Base-by-base conservation (phyloP, 2,113 vertebrate species). In the Vulpes lagopus region DNA sequence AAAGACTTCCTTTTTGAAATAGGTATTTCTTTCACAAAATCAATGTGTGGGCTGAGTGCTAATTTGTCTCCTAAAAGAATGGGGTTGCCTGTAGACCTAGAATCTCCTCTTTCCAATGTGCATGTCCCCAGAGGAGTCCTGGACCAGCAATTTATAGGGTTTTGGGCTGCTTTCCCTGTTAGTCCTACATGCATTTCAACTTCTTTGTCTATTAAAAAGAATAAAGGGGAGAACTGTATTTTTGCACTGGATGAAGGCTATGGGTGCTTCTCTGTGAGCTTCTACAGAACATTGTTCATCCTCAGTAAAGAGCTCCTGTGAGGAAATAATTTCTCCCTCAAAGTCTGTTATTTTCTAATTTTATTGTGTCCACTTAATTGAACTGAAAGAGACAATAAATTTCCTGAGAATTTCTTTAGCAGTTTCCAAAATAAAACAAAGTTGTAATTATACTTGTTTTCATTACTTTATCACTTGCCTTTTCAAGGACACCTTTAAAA, bases 351-450 rank as follows among this genome's bases (percentile, higher is more conserved):
- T 60, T 62, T 94, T 88, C n/a, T 76, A 22, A 84, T 71, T 69
- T 71, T 89, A 89, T 96, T 80, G 59, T 49, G 30, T 88, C 69
- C 87, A 95, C 97, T 88, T 94, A 64, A 88, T 60, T 95, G 84
- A 96, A 74, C 43, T 57, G 49, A 80, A 90, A 81, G 60, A 83
- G 25, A 93, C 55, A 82, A 5, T 49, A 65, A 35, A 69, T 79
- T 32, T 49, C 38, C 27, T 69, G 35, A 93, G 55, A 85, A 83
- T 57, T 86, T 94, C 76, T 93, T 69, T 82, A 91, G 65, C 8
- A 71, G 30, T 57, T 92, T 95, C 53, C 82, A 65, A 96, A 95
- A 83, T 95, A 62, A 93, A 91, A 93, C 79, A 49, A 87, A 19
- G 35, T 55, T 93, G 17, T 87, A 88, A 90, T 65, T 89, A 49